A percentile compares a stretch with the other conserved stretches of the same genome.
Conservation (phyloP, 2,888 invertebrate species). For the Tetrapedia diversipes region DNA sequence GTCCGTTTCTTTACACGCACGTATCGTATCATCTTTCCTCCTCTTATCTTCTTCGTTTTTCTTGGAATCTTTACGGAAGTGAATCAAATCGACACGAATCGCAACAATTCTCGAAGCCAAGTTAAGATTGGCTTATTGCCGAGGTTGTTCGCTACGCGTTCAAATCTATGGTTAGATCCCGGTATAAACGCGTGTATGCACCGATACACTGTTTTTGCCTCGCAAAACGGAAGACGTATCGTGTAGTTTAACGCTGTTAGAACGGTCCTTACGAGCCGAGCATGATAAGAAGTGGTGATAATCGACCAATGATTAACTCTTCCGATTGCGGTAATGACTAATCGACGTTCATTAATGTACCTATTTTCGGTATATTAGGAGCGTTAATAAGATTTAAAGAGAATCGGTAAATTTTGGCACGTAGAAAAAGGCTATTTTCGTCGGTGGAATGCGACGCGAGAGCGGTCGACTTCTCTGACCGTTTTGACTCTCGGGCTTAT, state of each 20-base stretch:
- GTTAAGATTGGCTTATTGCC: constrained; percentile 28
- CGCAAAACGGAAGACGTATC: neutral
- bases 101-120: neutral
- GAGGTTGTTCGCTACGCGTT: constrained; percentile 7
- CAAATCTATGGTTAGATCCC: constrained; percentile 18
- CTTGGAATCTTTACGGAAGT: neutral
- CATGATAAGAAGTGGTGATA: neutral
- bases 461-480: constrained; percentile 26
- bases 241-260: neutral
- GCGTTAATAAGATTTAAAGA: constrained; percentile 20
- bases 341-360: neutral
- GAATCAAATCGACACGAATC: neutral
- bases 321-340: neutral
- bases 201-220: neutral
- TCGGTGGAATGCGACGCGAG: constrained; percentile 60
- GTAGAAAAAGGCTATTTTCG: constrained; percentile 67
- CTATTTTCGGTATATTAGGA: neutral
- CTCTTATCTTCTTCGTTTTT: neutral
- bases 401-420: constrained; percentile 64
- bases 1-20: too few species aligned
- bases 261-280: too few species aligned
- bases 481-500: constrained; percentile 26
- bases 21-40: neutral
- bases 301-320: neutral
- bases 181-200: neutral